Percentiles rank a stretch among this genome's conserved stretches.
phyloP scores from a whole-genome alignment of 2,113 vertebrate genomes.

The Hypanus sabinus region DNA sequence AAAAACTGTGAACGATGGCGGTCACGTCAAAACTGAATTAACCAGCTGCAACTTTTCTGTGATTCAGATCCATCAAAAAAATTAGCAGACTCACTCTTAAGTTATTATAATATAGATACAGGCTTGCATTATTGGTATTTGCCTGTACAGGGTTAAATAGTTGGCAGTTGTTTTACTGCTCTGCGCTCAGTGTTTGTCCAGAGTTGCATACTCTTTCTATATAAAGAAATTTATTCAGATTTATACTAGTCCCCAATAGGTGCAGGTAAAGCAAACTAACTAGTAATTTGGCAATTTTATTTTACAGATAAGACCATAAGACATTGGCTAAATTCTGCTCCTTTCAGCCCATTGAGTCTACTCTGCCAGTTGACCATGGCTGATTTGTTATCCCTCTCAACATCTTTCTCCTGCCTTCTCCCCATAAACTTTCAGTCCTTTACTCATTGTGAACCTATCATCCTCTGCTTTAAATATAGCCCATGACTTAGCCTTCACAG shows the following conservation, averaged over 20 bases:
- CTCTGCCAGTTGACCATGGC: too few species aligned
- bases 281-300: not conserved
- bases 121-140: not conserved
- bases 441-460: too few species aligned
- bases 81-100: too few species aligned
- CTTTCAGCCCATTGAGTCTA: too few species aligned
- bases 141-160: not conserved
- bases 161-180: not conserved
- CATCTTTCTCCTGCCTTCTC: too few species aligned
- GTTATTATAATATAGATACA: too few species aligned
- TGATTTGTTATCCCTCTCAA: too few species aligned
- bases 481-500: too few species aligned
- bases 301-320: not conserved
- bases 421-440: too few species aligned
- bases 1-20: not conserved
- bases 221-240: not conserved
- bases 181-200: not conserved
- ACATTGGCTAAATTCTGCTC: too few species aligned
- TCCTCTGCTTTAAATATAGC: too few species aligned
- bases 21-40: slow-evolving; percentile 13
- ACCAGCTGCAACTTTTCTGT: not conserved
- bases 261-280: not conserved
- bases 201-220: not conserved
- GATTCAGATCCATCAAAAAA: too few species aligned
- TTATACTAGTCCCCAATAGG: not conserved